Evolutionary conservation across 2,113 vertebrate genomes (phyloP), one percentile per base, ranked within the genome.

Genomic region (Bubo scandiacus): DNA sequence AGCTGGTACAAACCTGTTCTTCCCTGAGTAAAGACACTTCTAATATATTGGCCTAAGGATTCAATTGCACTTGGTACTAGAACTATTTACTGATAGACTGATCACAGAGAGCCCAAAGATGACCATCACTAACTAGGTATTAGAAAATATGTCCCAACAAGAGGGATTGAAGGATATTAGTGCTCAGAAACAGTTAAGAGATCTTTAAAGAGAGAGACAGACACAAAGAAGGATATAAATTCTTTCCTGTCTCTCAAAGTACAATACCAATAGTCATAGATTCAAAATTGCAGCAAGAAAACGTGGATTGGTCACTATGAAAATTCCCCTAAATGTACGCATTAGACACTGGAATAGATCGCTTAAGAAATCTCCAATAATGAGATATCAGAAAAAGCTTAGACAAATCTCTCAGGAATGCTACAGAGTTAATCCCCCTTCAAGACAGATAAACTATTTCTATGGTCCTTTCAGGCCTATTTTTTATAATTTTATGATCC

Each of bases 1-100:
- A 83, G 34, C 20, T 80, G 52, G 63, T 82, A 95, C 91, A 96
- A 95, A 96, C 84, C 92, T 92, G 49, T 45, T 96, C 66, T 79
- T 94, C 71, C 30, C 73, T 22, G 54, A 73, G 51, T 70, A 51
- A 40, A 52, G 27, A 29, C 34, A 78, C 27, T 78, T 57, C 19
- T 17, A 75, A 36, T 40, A 45, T 11, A 71, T 1, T 42, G 6
- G 15, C 19, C 66, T 36, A 66, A 77, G 36, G 11, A 84, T 43
- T 74, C 58, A 81, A 3, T 2, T 58, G 58, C 15, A 67, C n/a
- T 67, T 30, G 16, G 47, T 65, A 86, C 15, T 54, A 51, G 38
- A 77, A 85, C 34, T 75, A 57, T 79, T 79, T 42, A 86, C n/a
- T 2, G 1, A 88, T 51, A 73, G 43, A 63, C 3, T 52, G 52